Base-by-base conservation (phyloP, 2,113 vertebrate species). In the Ophiodon elongatus region DNA sequence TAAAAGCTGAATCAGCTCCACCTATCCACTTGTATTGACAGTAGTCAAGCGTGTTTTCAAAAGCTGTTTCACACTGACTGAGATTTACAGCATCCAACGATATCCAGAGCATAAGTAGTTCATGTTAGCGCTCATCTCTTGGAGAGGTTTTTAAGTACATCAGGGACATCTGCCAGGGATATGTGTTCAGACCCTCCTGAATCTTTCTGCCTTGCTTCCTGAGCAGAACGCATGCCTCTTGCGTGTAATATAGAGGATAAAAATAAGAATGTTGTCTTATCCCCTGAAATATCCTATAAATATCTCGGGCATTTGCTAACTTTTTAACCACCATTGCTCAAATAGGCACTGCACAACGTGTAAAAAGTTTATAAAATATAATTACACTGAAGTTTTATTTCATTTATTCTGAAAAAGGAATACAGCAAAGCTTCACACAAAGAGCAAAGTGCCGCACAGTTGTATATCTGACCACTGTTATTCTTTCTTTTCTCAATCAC, bases 401-500 rank as follows among this genome's bases (percentile, higher is more conserved):
- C 14, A 33, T 43, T 47, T 50, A 45, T 64, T 70, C 25, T 21
- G 19, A 56, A 59, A 66, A 65, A 45, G 4, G 2, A 23, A 4
- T 11, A 29, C 56, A 60, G 56, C 19, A 52, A n/a, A 66, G 23
- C 37, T 50, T 45, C 17, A 69, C n/a, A 73, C 37, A 25, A 43
- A 72, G 43, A 82, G 25, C 27, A 25, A 0, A 41, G 29, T 6
- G 0, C 21, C 39, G 62, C 41, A 62, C 72, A 64, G 43, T 41
- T 62, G 52, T 66, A 2, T 35, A 45, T 57, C 52, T 82, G 79
- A 78, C 80, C 77, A 77, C 33, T 79, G 21, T 73, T 79, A 63
- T 82, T 82, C 56, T 76, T 66, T 68, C 57, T 62, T 66, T 73
- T 73, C 37, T 64, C 65, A 47, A 76, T 89, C 82, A 45, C 70